Percentiles rank a stretch among this genome's conserved stretches.
Conservation (phyloP, 2,888 invertebrate genomes). For the Lordiphosa fenestrarum region DNA sequence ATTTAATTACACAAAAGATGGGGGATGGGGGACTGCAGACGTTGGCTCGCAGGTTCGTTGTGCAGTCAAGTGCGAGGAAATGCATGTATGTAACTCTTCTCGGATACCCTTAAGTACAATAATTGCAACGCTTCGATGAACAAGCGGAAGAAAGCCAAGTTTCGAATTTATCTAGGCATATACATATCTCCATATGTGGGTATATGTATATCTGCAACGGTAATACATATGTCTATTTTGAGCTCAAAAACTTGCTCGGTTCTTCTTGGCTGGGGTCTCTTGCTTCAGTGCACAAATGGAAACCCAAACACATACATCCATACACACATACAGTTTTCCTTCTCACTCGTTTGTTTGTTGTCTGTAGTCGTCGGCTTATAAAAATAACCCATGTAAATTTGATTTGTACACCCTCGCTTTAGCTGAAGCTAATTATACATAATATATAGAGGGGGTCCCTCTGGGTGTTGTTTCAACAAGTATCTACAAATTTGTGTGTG, state of each 20-base stretch:
- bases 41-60: slow-evolving; percentile 21
- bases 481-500: slow-evolving; percentile 32
- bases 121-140: slow-evolving; percentile 74
- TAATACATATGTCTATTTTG: slow-evolving; percentile 45
- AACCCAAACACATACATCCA: slow-evolving; percentile 17
- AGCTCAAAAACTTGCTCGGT: slow-evolving; percentile 34
- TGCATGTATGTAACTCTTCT: slow-evolving; percentile 36
- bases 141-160: slow-evolving; percentile 61
- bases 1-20: slow-evolving; percentile 64
- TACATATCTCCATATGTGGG: slow-evolving; percentile 8
- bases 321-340: slow-evolving; percentile 5
- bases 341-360: slow-evolving; percentile 17
- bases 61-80: slow-evolving; percentile 72
- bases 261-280: slow-evolving; percentile 76
- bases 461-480: slow-evolving; percentile 19
- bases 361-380: slow-evolving; percentile 48
- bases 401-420: slow-evolving; percentile 58
- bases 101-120: slow-evolving; percentile 45
- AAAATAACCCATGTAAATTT: slow-evolving; percentile 64
- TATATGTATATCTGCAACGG: slow-evolving; percentile 32
- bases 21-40: slow-evolving; percentile 15
- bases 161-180: slow-evolving; percentile 32
- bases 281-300: slow-evolving; percentile 63
- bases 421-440: slow-evolving; percentile 54
- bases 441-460: slow-evolving; percentile 14